Evolutionary conservation across 2,797 vertebrate genomes (phyloP).

Genomic region (Acestrorhynchus altus): DNA sequence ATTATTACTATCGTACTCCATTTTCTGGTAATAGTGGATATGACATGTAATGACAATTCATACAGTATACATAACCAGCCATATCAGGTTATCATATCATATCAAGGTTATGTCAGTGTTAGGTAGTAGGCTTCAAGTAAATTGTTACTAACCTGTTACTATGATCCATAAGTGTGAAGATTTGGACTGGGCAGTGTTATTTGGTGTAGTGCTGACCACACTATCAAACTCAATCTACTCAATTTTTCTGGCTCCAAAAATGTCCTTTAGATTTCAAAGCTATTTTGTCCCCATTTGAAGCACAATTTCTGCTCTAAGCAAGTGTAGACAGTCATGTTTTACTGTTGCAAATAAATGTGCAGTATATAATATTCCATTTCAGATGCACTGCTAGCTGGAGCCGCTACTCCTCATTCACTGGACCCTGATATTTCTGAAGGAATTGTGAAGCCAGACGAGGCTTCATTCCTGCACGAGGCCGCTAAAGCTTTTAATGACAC

Average conservation of each 20-base stretch:
- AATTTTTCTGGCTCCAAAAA: neutral
- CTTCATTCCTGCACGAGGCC: constrained; percentile 22
- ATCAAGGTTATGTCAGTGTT: too few relatives aligned
- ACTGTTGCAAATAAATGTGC: constrained; percentile 11
- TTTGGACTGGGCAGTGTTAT: neutral
- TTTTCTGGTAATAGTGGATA: too few relatives aligned
- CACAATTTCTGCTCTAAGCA: neutral
- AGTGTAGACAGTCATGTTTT: neutral
- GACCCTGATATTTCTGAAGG: constrained; percentile 40
- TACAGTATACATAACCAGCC: too few relatives aligned
- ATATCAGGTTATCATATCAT: too few relatives aligned
- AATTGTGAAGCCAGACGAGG: constrained; percentile 9
- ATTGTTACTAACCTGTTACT: too few relatives aligned
- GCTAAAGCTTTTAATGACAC: constrained; percentile 40
- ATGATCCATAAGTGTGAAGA: neutral
- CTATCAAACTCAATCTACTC: neutral
- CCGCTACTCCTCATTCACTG: neutral
- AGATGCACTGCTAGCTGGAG: neutral
- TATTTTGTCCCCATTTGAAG: neutral
- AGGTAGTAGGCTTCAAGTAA: too few relatives aligned
- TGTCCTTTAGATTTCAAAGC: neutral
- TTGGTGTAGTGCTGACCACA: neutral
- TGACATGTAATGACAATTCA: too few relatives aligned
- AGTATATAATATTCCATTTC: constrained; percentile 10
- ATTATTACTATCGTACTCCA: too few relatives aligned